Percentiles rank a stretch among this genome's conserved stretches.
Conservation (phyloP, 2,113 vertebrate genomes). For the Rhinogobius similis region DNA sequence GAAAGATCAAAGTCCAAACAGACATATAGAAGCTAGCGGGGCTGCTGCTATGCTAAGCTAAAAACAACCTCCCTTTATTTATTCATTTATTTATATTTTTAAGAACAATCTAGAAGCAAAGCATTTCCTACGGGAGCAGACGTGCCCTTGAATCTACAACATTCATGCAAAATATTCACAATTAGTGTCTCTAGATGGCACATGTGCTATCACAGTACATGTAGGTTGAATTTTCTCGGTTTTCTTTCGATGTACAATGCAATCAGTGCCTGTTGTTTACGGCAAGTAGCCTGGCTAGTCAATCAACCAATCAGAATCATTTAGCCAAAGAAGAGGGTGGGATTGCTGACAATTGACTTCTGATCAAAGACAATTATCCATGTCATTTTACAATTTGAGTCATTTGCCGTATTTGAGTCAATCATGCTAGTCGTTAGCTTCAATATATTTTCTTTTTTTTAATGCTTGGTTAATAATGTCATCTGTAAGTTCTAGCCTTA, state of each 20-base stretch:
- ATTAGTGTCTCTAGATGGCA: slow-evolving; percentile 37
- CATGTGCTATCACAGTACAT: slow-evolving; percentile 32
- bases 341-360: background rate
- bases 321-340: background rate
- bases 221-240: slow-evolving; percentile 14
- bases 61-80: slow-evolving; percentile 21
- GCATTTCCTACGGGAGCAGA: slow-evolving; percentile 13
- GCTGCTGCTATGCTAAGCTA: slow-evolving; percentile 21
- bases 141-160: slow-evolving; percentile 40
- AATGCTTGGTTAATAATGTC: no score
- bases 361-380: no score
- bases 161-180: slow-evolving; percentile 59
- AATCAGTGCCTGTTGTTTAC: background rate
- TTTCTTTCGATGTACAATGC: slow-evolving; percentile 11
- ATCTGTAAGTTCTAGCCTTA: no score
- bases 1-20: slow-evolving; percentile 21
- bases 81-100: background rate
- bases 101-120: slow-evolving; percentile 25
- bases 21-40: slow-evolving; percentile 5
- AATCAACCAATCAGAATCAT: background rate
- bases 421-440: no score
- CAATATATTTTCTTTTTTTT: no score
- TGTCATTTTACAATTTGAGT: no score
- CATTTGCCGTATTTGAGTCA: no score
- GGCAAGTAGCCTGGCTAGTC: background rate